These are phyloP conservation scores for Parasteatoda tepidariorum DNA, from an alignment of 1,140 invertebrate species.

Conservation along the genomic window DNA sequence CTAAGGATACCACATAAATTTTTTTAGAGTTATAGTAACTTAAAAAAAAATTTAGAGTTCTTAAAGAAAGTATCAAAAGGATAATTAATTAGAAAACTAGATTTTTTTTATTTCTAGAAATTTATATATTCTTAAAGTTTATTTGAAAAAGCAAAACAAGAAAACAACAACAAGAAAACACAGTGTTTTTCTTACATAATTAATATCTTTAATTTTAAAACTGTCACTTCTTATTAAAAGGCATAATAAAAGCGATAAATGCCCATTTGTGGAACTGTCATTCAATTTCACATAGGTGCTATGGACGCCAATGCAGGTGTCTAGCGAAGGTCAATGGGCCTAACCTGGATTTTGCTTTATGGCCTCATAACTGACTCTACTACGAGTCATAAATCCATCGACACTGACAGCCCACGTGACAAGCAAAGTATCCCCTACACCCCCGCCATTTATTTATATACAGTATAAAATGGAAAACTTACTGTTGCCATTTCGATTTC, in stretches of 20 bases:
- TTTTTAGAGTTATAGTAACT: too few species aligned
- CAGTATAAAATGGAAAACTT: background rate
- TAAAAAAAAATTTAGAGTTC: too few species aligned
- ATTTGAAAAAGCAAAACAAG: too few species aligned
- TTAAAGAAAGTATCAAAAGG: too few species aligned
- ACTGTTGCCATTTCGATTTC: background rate
- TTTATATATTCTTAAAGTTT: too few species aligned
- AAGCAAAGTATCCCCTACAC: background rate
- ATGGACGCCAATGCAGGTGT: constrained; percentile 38
- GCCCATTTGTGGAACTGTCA: background rate
- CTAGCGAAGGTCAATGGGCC: constrained; percentile 39
- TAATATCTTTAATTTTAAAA: too few species aligned
- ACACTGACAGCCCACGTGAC: constrained; percentile 45
- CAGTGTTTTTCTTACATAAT: too few species aligned
- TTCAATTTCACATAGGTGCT: constrained; percentile 15
- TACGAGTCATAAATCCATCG: constrained; percentile 51
- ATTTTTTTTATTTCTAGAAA: too few species aligned
- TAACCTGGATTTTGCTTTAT: constrained; percentile 55
- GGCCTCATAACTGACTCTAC: constrained; percentile 54
- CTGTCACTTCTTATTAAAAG: too few species aligned
- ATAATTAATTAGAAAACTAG: too few species aligned
- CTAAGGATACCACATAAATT: too few species aligned
- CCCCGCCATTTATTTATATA: constrained; percentile 41
- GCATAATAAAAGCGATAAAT: constrained; percentile 10
- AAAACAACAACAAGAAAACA: too few species aligned